Base-by-base conservation (phyloP, 2,888 invertebrate species). In the Sepioteuthis lessoniana region DNA sequence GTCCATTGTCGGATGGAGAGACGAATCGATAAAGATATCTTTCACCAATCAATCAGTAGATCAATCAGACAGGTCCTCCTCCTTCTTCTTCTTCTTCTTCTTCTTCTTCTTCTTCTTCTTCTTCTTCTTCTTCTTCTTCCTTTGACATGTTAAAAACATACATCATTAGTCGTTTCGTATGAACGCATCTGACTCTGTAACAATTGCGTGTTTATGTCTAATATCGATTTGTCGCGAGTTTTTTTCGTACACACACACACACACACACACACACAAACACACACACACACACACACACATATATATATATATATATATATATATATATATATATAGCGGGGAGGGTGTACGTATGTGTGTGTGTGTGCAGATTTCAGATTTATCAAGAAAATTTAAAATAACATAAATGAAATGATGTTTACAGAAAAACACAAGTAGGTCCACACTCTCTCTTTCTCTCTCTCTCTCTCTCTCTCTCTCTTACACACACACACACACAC, bases 271-370 rank as follows among this genome's bases (percentile, higher is more conserved):
- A 76, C 31, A 76, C 31, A 76, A 31, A 76, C 8, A 76, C 31
- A 76, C 31, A 76, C 31, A 76, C 31, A 76, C 31, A 31, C 10
- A 13, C 31, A 31, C 31, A 76, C 31, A 76, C 31, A 76, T 76
- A 76, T 76, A 76, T 76, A 76, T 76, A 76, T 76, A 76, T 76
- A n/a, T 76, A 76, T 76, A 76, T 76, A 76, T 16, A 76, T 76
- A 76, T n/a, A 31, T 76, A 76, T 76, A 76, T 76, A 76, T n/a
- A n/a, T n/a, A n/a, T n/a, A n/a, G n/a, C n/a, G n/a, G n/a, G n/a
- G n/a, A n/a, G n/a, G n/a, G n/a, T 76, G 13, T 76, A 76, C 31
- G 31, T 76, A 76, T n/a, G 8, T 76, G 8, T 76, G 8, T 76
- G 8, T 76, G 8, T 76, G 8, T 76, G 8, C 31, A 31, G 31